Evolutionary conservation across 2,113 vertebrate species (phyloP).

Genomic region (Myotis davidii): DNA sequence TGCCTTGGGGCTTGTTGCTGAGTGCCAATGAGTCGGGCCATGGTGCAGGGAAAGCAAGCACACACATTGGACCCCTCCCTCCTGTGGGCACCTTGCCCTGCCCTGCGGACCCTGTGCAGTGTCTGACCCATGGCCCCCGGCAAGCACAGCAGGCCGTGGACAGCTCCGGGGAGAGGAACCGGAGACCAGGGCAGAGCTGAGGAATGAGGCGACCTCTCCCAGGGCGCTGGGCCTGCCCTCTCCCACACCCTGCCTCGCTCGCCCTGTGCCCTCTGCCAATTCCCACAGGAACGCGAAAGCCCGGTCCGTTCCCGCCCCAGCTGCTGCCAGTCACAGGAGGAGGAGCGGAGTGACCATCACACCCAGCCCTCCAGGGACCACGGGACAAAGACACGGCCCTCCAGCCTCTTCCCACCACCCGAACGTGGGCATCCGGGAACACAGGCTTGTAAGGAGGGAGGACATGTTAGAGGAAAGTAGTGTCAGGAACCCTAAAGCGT

Average conservation of each 20-base stretch:
- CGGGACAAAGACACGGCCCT: background rate
- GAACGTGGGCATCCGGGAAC: background rate
- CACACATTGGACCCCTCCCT: rapidly evolving
- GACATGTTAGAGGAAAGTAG: background rate
- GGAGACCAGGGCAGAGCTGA: rapidly evolving
- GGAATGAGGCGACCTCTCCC: rapidly evolving
- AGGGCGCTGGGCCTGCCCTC: background rate
- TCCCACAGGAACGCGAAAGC: background rate
- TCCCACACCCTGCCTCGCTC: rapidly evolving
- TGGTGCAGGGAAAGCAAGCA: rapidly evolving
- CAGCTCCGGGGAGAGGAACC: background rate
- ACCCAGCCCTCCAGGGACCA: background rate
- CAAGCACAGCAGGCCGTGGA: background rate
- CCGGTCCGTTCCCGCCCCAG: rapidly evolving
- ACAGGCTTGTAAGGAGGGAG: background rate
- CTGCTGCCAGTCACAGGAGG: background rate
- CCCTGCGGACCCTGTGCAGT: background rate
- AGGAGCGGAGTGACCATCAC: background rate
- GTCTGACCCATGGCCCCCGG: background rate
- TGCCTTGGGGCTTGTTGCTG: background rate
- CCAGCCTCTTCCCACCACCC: background rate
- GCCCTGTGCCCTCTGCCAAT: too few relatives aligned
- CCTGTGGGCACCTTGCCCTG: background rate
- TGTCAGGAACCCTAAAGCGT: background rate
- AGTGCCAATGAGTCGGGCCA: too few relatives aligned